Base-by-base conservation (phyloP, 2,888 invertebrate genomes). In the Ophonus ardosiacus region DNA sequence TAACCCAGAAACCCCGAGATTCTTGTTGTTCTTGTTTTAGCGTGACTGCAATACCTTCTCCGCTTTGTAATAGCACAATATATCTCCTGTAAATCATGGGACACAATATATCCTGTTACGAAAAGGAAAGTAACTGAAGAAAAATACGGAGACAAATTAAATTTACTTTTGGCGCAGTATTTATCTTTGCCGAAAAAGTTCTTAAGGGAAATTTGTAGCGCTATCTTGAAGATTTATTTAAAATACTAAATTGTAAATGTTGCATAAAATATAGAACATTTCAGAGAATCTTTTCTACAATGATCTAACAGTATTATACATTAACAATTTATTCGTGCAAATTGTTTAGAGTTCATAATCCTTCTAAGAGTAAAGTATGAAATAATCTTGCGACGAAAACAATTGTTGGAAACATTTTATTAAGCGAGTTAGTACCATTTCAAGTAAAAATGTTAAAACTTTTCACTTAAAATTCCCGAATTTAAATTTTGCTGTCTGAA, bases 401-500 rank as follows among this genome's bases (percentile, higher is more conserved):
- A 71, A 71, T 71, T 71, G 71, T n/a, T 43, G 40, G 13, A 31
- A 71, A 38, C 74, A 74, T 21, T 74, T 74, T 21, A 21, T 43
- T 74, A 43, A 74, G 13, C 74, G 13, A 74, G 56, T 74, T 74
- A 74, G 51, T 80, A 59, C 59, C 61, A 38, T 31, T 80, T 80
- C 40, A 57, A 80, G 59, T 61, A 80, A 80, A 78, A 78, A 78
- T 78, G 78, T 56, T 78, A 10, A 78, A 80, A 80, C 59, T 80
- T 80, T 80, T 57, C 18, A 80, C 61, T 80, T 80, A 80, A 80
- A 80, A 61, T 57, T 78, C 6, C 59, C 40, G 59, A 80, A 80
- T 80, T 57, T 80, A 80, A 80, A 80, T 80, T 38, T 56, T 78
- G 57, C 61, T 61, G 24, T 61, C 38, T 38, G 79, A 59, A 38